A percentile compares a stretch with the other conserved stretches of the same genome.
These are phyloP conservation scores for Hormiphora californensis DNA, from an alignment of 37 sponge, comb jelly and placozoan genomes.

Conservation along the genomic window DNA sequence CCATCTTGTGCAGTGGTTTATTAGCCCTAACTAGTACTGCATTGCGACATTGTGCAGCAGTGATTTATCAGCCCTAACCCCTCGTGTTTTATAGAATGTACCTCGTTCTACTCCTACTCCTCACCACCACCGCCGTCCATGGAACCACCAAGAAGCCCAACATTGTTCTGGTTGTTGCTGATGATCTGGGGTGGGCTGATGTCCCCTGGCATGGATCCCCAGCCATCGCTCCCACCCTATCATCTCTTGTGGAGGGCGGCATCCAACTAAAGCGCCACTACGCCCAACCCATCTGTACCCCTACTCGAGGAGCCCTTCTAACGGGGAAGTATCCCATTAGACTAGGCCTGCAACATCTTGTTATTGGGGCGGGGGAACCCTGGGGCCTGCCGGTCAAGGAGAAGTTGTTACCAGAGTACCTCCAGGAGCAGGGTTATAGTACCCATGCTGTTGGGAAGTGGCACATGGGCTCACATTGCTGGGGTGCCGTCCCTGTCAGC, in stretches of 20 bases:
- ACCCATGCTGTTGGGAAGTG: slow-evolving; percentile 26
- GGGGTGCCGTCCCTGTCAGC: not conserved
- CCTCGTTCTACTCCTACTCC: too few species aligned
- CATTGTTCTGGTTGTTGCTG: not conserved
- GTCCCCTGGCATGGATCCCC: slow-evolving; percentile 31
- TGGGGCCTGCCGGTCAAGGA: slow-evolving; percentile 10
- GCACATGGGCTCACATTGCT: slow-evolving; percentile 10
- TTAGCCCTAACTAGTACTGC: too few species aligned
- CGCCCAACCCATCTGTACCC: slow-evolving; percentile 49
- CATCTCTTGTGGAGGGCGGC: not conserved
- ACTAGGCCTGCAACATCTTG: slow-evolving; percentile 16
- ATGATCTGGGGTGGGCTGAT: slow-evolving; percentile 27
- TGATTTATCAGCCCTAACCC: too few species aligned
- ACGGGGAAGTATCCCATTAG: slow-evolving; percentile 29
- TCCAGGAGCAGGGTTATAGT: slow-evolving; percentile 15
- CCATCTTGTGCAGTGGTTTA: too few species aligned
- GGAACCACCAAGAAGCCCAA: too few species aligned
- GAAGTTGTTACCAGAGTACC: not conserved
- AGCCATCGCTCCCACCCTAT: not conserved
- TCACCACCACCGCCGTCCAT: too few species aligned
- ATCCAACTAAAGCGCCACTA: not conserved
- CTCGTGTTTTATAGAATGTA: too few species aligned
- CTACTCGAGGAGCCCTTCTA: slow-evolving; percentile 17
- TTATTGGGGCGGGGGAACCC: not conserved
- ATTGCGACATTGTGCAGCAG: too few species aligned